A percentile compares a stretch with the other conserved stretches of the same genome.
These are phyloP conservation scores for Tylochromis polylepis DNA, from an alignment of 2,113 vertebrate genomes.

Conservation along the genomic window DNA sequence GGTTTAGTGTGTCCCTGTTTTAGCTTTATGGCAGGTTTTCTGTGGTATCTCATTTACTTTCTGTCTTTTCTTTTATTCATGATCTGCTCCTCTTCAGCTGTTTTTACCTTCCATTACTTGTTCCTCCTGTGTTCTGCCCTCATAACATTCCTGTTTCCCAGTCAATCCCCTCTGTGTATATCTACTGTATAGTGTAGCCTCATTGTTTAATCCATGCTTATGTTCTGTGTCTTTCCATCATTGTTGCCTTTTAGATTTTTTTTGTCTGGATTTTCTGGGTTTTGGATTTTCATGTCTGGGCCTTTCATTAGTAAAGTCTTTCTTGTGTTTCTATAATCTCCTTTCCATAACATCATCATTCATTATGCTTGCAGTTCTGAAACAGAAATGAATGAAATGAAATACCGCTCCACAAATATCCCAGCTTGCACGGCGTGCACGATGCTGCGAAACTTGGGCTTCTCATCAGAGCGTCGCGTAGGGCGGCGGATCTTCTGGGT, in stretches of 20 bases:
- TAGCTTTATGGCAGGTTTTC: not conserved
- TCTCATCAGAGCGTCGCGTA: conserved; percentile 80
- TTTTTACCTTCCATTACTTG: not conserved
- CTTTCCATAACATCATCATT: not conserved
- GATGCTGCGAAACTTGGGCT: conserved; percentile 92
- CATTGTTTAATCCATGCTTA: rapidly evolving
- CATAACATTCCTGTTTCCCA: not conserved
- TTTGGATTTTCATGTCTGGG: not conserved
- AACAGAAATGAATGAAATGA: not conserved
- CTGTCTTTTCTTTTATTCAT: not conserved
- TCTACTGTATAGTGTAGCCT: not conserved
- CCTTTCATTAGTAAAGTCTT: not conserved
- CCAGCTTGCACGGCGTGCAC: conserved; percentile 92
- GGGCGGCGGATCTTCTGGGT: conserved; percentile 81
- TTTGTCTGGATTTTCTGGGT: not conserved
- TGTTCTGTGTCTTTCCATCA: not conserved
- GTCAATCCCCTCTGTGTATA: not conserved
- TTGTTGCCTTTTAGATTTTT: not conserved
- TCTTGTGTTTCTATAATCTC: not conserved
- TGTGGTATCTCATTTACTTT: not conserved
- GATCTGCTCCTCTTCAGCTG: not conserved
- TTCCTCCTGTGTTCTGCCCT: rapidly evolving
- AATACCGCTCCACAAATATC: conserved; percentile 90
- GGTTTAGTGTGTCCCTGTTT: not conserved
- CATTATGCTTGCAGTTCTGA: not conserved